A percentile compares a stretch with the other conserved stretches of the same genome.
Conservation (phyloP, 2,888 invertebrate species). For the Podotricha telesiphe region DNA sequence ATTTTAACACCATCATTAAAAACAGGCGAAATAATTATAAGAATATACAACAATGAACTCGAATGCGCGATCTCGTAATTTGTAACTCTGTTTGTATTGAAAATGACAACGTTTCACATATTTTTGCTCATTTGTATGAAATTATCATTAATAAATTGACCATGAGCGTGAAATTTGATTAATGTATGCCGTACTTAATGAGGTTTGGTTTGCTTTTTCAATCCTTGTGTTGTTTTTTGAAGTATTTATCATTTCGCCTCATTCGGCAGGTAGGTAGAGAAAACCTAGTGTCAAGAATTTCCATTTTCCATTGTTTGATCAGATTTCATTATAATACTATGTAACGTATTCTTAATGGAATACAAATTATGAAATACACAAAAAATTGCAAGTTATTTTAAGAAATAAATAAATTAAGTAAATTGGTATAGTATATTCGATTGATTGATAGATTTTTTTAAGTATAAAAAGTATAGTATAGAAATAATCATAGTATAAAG, state of each 20-base stretch:
- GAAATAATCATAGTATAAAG: no score
- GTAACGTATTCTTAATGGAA: no score
- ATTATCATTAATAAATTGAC: conserved; percentile 47
- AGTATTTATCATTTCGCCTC: neutral
- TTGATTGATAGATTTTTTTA: no score
- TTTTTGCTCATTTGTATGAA: conserved; percentile 39
- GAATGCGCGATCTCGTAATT: conserved; percentile 18
- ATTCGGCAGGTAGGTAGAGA: neutral
- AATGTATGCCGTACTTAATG: conserved; percentile 44
- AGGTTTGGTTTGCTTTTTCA: conserved; percentile 12
- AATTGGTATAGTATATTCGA: no score
- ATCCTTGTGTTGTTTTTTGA: neutral
- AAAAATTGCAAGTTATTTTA: no score
- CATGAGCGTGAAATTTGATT: conserved; percentile 46
- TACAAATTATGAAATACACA: no score
- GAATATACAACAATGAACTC: conserved; percentile 6
- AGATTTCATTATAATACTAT: no score
- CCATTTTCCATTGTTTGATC: no score
- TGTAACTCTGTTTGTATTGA: conserved; percentile 20
- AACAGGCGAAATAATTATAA: conserved; percentile 11
- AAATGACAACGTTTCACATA: conserved; percentile 29
- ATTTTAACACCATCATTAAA: conserved; percentile 5
- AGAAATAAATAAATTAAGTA: no score
- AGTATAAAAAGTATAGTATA: no score
- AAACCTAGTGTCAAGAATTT: no score